Evolutionary conservation across 1,140 invertebrate genomes (phyloP).

Genomic region (Solenopsis invicta): DNA sequence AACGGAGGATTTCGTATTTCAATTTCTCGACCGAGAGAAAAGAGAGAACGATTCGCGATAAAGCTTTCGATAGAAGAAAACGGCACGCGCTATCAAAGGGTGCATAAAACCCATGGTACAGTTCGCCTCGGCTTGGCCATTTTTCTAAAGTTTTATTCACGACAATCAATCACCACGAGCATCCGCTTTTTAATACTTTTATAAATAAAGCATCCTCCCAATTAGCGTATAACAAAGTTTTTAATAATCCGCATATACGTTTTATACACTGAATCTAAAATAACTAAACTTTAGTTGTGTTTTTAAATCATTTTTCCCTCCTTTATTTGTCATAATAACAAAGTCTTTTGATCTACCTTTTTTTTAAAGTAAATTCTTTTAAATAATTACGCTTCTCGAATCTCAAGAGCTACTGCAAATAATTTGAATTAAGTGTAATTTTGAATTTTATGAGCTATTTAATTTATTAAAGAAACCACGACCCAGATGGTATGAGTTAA

Average conservation of each 20-base stretch:
- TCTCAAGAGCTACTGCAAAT: neutral
- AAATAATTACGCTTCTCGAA: neutral
- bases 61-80: slow-evolving; percentile 21
- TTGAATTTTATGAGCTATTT: slow-evolving; percentile 20
- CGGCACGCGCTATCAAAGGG: neutral
- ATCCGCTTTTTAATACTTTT: neutral
- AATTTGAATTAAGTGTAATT: neutral
- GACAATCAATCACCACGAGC: neutral
- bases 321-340: neutral
- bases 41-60: neutral
- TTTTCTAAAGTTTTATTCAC: slow-evolving; percentile 17
- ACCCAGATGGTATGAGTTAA: slow-evolving; percentile 30
- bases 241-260: neutral
- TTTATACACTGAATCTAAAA: neutral
- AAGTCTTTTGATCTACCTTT: neutral
- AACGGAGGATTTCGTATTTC: slow-evolving; percentile 24
- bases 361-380: neutral
- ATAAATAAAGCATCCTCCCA: slow-evolving; percentile 10
- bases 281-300: neutral
- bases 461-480: slow-evolving; percentile 19
- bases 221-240: neutral
- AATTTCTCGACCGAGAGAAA: slow-evolving; percentile 33
- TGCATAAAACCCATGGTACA: slow-evolving; percentile 12
- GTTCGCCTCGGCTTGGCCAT: neutral
- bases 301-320: neutral